These are phyloP conservation scores for Petrocephalus sullivani DNA, from an alignment of 2,797 vertebrate genomes.

Conservation along the genomic window DNA sequence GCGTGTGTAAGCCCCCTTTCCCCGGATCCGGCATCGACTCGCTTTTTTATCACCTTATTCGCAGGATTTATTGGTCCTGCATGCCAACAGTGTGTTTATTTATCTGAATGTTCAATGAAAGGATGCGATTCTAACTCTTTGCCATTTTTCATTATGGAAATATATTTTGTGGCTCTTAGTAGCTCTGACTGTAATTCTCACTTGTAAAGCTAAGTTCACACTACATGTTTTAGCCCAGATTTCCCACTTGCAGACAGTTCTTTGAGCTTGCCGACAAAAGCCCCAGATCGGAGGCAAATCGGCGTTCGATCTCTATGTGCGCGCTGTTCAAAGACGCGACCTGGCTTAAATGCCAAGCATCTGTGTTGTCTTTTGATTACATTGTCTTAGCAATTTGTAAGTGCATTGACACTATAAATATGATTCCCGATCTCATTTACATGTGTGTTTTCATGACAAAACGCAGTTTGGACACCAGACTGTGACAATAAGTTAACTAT, in stretches of 20 bases:
- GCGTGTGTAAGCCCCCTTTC: conserved; percentile 85
- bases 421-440: no score
- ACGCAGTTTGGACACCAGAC: no score
- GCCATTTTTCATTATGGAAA: not conserved
- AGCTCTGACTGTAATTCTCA: not conserved
- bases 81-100: not conserved
- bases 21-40: not conserved
- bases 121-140: not conserved
- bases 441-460: no score
- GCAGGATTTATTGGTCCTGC: not conserved
- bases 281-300: no score
- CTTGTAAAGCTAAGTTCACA: not conserved
- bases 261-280: no score
- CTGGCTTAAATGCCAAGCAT: no score
- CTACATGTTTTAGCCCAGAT: not conserved
- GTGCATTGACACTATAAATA: no score
- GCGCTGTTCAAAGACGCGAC: no score
- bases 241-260: no score
- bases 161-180: not conserved
- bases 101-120: not conserved
- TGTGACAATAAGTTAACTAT: not conserved
- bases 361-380: no score
- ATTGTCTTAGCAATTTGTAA: no score
- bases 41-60: not conserved
- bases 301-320: no score